Evolutionary conservation across 2,797 vertebrate genomes (phyloP).

Genomic region (Poecilia velifera): DNA sequence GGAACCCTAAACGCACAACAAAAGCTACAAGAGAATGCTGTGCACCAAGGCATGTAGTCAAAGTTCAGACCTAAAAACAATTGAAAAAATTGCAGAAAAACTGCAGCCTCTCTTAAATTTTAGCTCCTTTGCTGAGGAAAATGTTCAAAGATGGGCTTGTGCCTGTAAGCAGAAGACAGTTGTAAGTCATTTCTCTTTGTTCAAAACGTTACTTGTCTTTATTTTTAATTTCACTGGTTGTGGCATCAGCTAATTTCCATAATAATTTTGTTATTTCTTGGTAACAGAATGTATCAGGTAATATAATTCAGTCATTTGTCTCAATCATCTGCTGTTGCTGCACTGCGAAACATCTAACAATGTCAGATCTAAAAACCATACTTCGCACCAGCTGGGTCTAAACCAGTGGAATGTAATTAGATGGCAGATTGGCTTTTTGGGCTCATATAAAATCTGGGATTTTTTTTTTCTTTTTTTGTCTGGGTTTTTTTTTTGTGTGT

Average conservation of each 20-base stretch:
- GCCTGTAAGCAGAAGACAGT: not conserved
- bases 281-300: not conserved
- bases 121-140: not conserved
- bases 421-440: slow-evolving; percentile 35
- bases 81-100: not conserved
- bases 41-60: not conserved
- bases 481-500: slow-evolving; percentile 27
- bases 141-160: not conserved
- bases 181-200: not conserved
- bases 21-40: not conserved
- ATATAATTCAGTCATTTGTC: slow-evolving; percentile 4
- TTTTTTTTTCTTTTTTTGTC: slow-evolving; percentile 25
- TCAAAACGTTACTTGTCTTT: not conserved
- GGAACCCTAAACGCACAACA: not conserved
- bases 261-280: slow-evolving; percentile 7
- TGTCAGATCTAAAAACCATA: slow-evolving; percentile 48
- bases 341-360: slow-evolving; percentile 23
- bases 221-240: not conserved
- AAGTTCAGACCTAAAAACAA: not conserved
- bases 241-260: slow-evolving; percentile 1
- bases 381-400: slow-evolving; percentile 46
- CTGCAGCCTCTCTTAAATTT: not conserved
- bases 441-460: slow-evolving; percentile 24
- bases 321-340: slow-evolving; percentile 42
- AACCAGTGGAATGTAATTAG: slow-evolving; percentile 40